Evolutionary conservation across 2,888 invertebrate species (phyloP), one percentile per base, ranked within the genome.

Genomic region (Choreutis nemorana): DNA sequence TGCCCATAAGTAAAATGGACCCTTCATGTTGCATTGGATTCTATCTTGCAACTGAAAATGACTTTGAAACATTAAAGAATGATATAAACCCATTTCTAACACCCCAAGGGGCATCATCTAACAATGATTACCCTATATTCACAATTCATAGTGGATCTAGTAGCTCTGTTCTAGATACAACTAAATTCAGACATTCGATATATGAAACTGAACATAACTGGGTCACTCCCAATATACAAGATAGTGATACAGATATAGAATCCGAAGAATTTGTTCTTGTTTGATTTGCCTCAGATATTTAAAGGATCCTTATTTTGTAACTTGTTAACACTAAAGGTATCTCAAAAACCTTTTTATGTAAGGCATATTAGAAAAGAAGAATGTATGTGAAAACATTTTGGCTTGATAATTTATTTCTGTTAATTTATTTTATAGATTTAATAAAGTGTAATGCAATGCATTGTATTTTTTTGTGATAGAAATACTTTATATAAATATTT

Each of bases 1-100:
- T 94, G 72, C 84, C 90, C 37, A 81, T 92, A 10, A 84, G 79
- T 32, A 91, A 91, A 78, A 91, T 95, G 89, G 95, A 95, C 70
- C 94, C 94, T 7, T 93, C 93, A 40, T 94, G 94, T 63, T 92
- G 94, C 48, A 86, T 94, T 35, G 94, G 94, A 9, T 95, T 95
- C 64, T 94, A 94, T 66, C 87, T 92, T 50, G 81, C 84, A 32
- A 87, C 87, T 32, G 85, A 84, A 64, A 79, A 82, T 36, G 90
- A 93, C 44, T 91, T 94, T 62, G 84, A 89, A 44, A 86, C 83
- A 42, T 90, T 90, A 61, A 72, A 89, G 18, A 85, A 86, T 58
- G 81, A 83, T 38, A 86, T 88, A 29, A 84, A 86, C 53, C 81
- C 86, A 52, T 80, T 79, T 46, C 51, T 80, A 35, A 56, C 64